These are phyloP conservation scores for Cyrtonyx montezumae DNA, from an alignment of 2,113 vertebrate species.

Conservation along the genomic window DNA sequence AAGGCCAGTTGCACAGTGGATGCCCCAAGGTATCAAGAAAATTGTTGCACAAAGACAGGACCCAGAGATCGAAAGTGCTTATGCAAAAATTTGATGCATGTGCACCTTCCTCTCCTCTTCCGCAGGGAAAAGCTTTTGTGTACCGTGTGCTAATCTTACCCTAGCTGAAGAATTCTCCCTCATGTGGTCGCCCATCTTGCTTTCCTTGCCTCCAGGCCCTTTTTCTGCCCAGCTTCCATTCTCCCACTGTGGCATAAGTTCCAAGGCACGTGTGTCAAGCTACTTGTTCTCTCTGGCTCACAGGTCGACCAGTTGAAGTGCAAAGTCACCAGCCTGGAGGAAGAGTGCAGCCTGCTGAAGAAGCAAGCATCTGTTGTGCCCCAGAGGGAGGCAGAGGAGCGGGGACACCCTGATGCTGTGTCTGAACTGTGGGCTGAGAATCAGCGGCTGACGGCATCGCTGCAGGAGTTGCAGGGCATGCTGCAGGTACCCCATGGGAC, in stretches of 20 bases:
- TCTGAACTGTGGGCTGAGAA: conserved; percentile 78
- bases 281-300: not conserved
- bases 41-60: not conserved
- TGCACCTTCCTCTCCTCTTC: not conserved
- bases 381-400: conserved; percentile 57
- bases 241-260: not conserved
- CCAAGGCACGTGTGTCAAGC: not conserved
- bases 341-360: conserved; percentile 57
- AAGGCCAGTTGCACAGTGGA: not conserved
- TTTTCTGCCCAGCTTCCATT: not conserved
- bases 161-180: not conserved
- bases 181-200: fast-evolving
- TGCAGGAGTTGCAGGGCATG: conserved; percentile 79
- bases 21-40: not conserved
- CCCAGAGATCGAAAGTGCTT: not conserved
- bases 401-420: not conserved
- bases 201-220: not conserved
- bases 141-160: not conserved
- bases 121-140: not conserved
- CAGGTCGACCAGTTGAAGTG: conserved; percentile 92
- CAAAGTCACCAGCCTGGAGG: conserved; percentile 79
- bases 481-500: conserved; percentile 69
- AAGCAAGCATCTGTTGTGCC: not conserved
- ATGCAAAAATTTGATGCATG: not conserved
- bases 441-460: conserved; percentile 64